Base-by-base conservation (phyloP, 1,140 invertebrate genomes). In the Gryon sp. region DNA sequence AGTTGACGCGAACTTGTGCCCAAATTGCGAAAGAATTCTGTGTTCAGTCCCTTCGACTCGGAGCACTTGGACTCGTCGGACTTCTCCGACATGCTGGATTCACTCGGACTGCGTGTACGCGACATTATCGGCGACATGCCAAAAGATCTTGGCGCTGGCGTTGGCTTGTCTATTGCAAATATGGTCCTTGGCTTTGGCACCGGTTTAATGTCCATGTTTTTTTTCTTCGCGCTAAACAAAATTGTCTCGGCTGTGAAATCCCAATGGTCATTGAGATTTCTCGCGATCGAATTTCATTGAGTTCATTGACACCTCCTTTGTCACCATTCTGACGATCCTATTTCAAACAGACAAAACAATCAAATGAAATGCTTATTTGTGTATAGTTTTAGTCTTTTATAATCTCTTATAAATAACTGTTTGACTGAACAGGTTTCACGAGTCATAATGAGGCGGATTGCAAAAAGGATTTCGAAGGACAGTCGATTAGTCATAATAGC, bases 1-100 rank as follows among this genome's bases (percentile, higher is more conserved):
- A 90, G 48, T 41, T 90, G 88, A 2, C 88, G 87, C 0, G 89
- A 90, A 4, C 86, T 86, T 11, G 80, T 84, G 16, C 86, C 80
- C 9, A 90, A 55, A 9, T 59, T 89, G 18, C 84, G 76, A 11
- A 88, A 85, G 40, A 87, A 85, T 15, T 88, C 86, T 0, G 78
- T 73, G 45, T 80, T 85, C n/a, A 43, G 2, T 26, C n/a, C 53
- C 40, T 19, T 80, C 30, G 62, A 36, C 6, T 62, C 72, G 0
- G 80, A 78, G 9, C 9, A 12, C 28, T 77, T 84, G 1, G 77
- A 38, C 2, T 86, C 83, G 15, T 87, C 86, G 16, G 81, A 84
- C 11, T 81, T 84, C 24, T 84, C 83, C 2, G 84, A 86, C 15
- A 81, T 79, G 4, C 81, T 80, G 0, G 85, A 88, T 8, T 84